These are phyloP conservation scores for Thymelicus sylvestris DNA, from an alignment of 2,888 invertebrate genomes.

Conservation along the genomic window DNA sequence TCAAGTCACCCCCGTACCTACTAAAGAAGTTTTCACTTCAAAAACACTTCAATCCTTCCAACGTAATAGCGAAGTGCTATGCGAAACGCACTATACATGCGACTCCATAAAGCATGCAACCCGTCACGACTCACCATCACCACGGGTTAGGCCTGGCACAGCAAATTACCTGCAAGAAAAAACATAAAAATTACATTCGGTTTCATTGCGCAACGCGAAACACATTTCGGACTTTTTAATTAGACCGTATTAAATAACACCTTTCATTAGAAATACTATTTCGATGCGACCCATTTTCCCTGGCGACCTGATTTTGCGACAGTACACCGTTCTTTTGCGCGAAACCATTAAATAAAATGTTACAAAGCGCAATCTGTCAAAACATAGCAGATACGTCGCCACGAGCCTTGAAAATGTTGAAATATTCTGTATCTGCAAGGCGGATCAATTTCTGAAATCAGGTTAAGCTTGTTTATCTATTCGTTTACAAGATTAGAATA, in stretches of 20 bases:
- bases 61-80: too few species aligned
- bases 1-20: too few species aligned
- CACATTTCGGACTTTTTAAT: constrained; percentile 60
- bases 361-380: constrained; percentile 74
- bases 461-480: constrained; percentile 42
- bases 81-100: constrained; percentile 24
- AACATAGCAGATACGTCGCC: constrained; percentile 66
- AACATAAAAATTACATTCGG: constrained; percentile 55
- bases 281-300: constrained; percentile 75
- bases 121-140: constrained; percentile 45
- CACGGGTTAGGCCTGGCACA: constrained; percentile 36
- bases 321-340: constrained; percentile 65
- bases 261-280: constrained; percentile 69
- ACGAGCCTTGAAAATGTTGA: constrained; percentile 60
- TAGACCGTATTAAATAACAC: constrained; percentile 77
- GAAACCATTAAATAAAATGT: constrained; percentile 56
- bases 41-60: too few species aligned
- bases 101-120: constrained; percentile 51
- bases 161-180: constrained; percentile 72
- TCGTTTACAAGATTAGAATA: constrained; percentile 26
- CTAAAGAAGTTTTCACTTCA: too few species aligned
- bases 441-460: constrained; percentile 53
- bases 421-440: constrained; percentile 60
- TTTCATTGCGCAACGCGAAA: constrained; percentile 45
- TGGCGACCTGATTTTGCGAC: constrained; percentile 76